A percentile compares a stretch with the other conserved stretches of the same genome.
phyloP scores from a whole-genome alignment of 2,113 vertebrate genomes.

The Panthera leo region DNA sequence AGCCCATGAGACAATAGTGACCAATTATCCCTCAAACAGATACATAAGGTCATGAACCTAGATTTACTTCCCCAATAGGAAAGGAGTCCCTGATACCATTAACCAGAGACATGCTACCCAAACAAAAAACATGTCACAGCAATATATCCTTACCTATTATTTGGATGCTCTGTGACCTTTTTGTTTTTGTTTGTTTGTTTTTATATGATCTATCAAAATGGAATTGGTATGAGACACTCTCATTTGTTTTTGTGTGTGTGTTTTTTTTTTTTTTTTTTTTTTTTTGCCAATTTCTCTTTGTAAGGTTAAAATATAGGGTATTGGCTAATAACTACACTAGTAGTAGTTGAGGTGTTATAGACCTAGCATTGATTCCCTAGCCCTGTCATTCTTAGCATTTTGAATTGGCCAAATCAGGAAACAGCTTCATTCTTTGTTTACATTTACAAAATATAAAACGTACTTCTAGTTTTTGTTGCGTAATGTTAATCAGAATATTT shows the following conservation, averaged over 20 bases:
- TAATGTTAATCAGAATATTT: not conserved
- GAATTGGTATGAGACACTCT: not conserved
- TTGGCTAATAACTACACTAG: not conserved
- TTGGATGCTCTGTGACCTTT: not conserved
- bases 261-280: not conserved
- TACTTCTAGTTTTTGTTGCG: not conserved
- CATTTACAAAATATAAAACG: not conserved
- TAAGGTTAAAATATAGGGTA: not conserved
- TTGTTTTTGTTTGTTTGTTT: not conserved
- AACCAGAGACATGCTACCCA: not conserved
- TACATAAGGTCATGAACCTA: not conserved
- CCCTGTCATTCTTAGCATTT: not conserved
- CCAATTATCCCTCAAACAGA: not conserved
- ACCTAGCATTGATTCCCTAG: not conserved
- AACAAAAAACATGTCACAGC: not conserved
- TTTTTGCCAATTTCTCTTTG: not conserved
- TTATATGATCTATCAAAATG: not conserved
- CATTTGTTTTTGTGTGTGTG: not conserved
- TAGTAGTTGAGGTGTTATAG: not conserved
- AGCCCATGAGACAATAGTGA: not conserved
- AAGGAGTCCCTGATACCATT: not conserved
- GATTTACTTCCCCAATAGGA: not conserved
- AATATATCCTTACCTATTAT: rapidly evolving
- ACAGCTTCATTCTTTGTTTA: not conserved
- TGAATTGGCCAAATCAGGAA: not conserved